These are phyloP conservation scores for Drosophila ananassae DNA, from an alignment of 1,140 invertebrate species.

Conservation along the genomic window DNA sequence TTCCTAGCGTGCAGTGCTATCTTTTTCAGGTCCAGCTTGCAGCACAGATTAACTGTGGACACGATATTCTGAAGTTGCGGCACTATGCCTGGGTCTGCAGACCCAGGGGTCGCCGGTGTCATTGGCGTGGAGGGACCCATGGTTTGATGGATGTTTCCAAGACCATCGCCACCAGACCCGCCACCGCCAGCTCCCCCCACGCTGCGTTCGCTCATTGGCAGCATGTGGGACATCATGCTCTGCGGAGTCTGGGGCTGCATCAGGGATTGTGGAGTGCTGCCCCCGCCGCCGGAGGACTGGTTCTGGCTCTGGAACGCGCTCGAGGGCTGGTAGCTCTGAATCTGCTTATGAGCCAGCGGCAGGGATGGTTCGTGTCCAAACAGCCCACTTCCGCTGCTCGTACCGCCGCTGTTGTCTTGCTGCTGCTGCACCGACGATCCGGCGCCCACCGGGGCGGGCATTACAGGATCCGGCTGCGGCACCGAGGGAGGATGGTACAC, in stretches of 20 bases:
- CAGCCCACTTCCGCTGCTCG: conserved; percentile 43
- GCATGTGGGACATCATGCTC: conserved; percentile 93
- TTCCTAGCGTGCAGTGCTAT: conserved; percentile 99
- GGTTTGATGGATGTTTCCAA: conserved; percentile 85
- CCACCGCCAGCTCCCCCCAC: conserved; percentile 42
- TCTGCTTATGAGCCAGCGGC: conserved; percentile 87
- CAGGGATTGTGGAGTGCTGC: conserved; percentile 88
- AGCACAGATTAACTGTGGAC: conserved; percentile 98
- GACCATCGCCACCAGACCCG: conserved; percentile 73
- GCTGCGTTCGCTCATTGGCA: conserved; percentile 86
- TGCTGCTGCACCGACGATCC: conserved; percentile 82
- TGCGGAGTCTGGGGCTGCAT: conserved; percentile 96
- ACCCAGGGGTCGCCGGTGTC: conserved; percentile 97
- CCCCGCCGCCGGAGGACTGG: conserved; percentile 85
- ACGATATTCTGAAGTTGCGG: conserved; percentile 99
- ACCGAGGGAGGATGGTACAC: conserved; percentile 90
- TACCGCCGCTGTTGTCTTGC: conserved; percentile 54
- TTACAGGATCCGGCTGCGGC: conserved; percentile 76
- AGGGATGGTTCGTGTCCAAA: conserved; percentile 75
- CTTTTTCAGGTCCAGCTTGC: conserved; percentile 97
- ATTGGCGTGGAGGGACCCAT: conserved; percentile 93
- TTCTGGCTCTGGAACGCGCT: conserved; percentile 60
- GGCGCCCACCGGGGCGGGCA: conserved; percentile 20
- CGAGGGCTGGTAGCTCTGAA: conserved; percentile 85
- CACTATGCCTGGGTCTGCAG: conserved; percentile 96